phyloP scores from a whole-genome alignment of 2,113 vertebrate genomes.

The Elanoides forficatus region DNA sequence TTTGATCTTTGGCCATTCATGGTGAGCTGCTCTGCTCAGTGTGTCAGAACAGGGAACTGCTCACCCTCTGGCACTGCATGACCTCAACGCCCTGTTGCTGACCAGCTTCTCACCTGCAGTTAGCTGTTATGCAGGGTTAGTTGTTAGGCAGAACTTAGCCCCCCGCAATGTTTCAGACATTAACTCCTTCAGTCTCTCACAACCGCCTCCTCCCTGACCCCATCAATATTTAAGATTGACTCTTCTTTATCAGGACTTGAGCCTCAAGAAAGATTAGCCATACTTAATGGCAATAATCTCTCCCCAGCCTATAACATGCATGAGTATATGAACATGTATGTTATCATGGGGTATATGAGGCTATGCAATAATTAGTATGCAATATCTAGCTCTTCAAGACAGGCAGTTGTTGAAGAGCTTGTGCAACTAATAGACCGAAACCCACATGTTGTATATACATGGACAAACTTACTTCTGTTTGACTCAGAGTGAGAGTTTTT shows the following conservation, averaged over 20 bases:
- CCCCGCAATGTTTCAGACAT: too few species aligned
- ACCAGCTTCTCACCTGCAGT: too few species aligned
- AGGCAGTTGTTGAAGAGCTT: not conserved
- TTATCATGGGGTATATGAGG: not conserved
- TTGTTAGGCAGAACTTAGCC: too few species aligned
- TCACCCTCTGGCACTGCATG: too few species aligned
- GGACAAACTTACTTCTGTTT: not conserved
- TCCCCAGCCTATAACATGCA: rapidly evolving
- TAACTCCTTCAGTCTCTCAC: too few species aligned
- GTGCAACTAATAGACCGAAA: rapidly evolving
- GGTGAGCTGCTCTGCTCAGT: too few species aligned
- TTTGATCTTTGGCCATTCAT: too few species aligned
- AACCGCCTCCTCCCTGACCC: not conserved
- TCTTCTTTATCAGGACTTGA: not conserved
- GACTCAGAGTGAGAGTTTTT: not conserved
- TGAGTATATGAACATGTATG: not conserved
- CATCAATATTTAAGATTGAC: not conserved
- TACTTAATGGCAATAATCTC: not conserved
- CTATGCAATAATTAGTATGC: not conserved
- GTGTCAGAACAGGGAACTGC: too few species aligned
- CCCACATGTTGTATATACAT: not conserved
- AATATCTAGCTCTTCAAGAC: not conserved
- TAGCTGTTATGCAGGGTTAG: too few species aligned
- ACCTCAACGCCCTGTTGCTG: too few species aligned
- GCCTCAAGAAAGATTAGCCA: not conserved